A percentile compares a stretch with the other conserved stretches of the same genome.
Conservation (phyloP, 2,797 vertebrate genomes). For the Lagorchestes hirsutus region DNA sequence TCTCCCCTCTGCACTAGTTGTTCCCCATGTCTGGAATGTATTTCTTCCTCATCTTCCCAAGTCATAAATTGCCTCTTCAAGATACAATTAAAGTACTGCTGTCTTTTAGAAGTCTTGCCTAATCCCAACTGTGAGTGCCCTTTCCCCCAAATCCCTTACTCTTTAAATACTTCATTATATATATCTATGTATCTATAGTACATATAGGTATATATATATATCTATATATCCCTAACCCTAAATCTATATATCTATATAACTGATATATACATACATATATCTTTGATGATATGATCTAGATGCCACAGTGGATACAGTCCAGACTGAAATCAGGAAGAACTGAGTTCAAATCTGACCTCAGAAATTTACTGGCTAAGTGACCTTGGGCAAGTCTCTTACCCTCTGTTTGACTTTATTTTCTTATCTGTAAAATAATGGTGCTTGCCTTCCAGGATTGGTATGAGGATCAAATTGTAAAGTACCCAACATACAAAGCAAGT, state of each 20-base stretch:
- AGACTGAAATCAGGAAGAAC: constrained; percentile 52
- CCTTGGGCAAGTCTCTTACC: constrained; percentile 35
- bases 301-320: constrained; percentile 25
- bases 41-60: not conserved
- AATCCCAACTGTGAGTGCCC: not conserved
- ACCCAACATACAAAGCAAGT: not conserved
- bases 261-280: not conserved
- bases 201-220: too few relatives aligned
- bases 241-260: too few relatives aligned
- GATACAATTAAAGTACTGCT: not conserved
- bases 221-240: too few relatives aligned
- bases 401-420: constrained; percentile 44
- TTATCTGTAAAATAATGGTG: constrained; percentile 42
- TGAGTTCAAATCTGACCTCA: constrained; percentile 4
- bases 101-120: not conserved
- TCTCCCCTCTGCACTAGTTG: not conserved
- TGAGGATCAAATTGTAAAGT: constrained; percentile 54
- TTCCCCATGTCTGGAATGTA: not conserved
- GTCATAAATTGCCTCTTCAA: not conserved
- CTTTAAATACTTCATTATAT: not conserved
- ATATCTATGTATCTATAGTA: too few relatives aligned
- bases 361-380: constrained; percentile 28
- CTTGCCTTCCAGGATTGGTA: not conserved
- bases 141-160: not conserved
- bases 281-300: not conserved